phyloP scores from a whole-genome alignment of 37 sponge, comb jelly and placozoan genomes.

The Oscarella lobularis region DNA sequence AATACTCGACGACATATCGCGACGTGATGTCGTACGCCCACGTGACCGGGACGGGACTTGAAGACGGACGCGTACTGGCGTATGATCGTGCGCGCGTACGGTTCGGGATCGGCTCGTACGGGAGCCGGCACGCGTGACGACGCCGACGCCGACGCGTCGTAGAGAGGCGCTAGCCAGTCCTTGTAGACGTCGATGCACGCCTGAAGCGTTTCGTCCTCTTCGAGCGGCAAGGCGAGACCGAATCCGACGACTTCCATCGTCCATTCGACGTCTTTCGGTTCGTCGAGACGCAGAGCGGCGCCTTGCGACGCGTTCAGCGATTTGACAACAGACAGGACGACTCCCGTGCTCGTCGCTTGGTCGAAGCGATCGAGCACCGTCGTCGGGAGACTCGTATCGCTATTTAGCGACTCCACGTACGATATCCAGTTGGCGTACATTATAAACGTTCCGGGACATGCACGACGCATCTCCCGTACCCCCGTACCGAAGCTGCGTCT shows the following conservation, averaged over 20 bases:
- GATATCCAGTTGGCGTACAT: slow-evolving; percentile 69
- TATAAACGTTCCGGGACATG: no score
- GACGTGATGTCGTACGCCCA: slow-evolving; percentile 22
- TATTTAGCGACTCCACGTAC: slow-evolving; percentile 15
- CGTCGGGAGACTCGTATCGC: neutral
- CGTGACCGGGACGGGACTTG: slow-evolving; percentile 7
- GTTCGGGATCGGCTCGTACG: slow-evolving; percentile 25
- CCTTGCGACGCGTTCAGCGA: slow-evolving; percentile 12
- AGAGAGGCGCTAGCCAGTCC: slow-evolving; percentile 43
- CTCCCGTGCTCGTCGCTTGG: slow-evolving; percentile 15
- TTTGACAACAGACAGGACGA: slow-evolving; percentile 40
- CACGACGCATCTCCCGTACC: no score
- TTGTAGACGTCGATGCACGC: slow-evolving; percentile 48
- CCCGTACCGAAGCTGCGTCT: no score
- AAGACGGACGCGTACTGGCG: slow-evolving; percentile 37
- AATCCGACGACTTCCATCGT: slow-evolving; percentile 62
- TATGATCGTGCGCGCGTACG: slow-evolving; percentile 36
- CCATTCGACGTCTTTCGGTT: slow-evolving; percentile 53
- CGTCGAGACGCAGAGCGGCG: neutral
- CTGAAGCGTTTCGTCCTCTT: slow-evolving; percentile 20
- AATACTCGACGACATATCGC: slow-evolving; percentile 38
- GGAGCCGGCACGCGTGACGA: slow-evolving; percentile 36
- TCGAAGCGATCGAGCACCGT: slow-evolving; percentile 33
- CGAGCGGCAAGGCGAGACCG: slow-evolving; percentile 60
- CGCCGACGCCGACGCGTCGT: neutral